These are phyloP conservation scores for Merodon equestris DNA, from an alignment of 2,888 invertebrate genomes.

Conservation along the genomic window DNA sequence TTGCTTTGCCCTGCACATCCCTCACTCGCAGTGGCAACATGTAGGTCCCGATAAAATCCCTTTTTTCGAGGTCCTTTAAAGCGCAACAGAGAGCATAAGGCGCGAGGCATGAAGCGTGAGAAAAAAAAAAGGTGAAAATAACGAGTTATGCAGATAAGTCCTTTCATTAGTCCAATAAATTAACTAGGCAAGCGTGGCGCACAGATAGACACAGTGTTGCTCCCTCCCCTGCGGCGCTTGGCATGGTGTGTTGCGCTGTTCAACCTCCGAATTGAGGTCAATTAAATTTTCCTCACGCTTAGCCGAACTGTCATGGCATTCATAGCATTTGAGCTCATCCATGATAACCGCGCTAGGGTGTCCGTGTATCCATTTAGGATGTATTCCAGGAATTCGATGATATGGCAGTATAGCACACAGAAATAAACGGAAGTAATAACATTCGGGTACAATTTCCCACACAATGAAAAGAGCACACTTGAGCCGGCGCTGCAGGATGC, in stretches of 20 bases:
- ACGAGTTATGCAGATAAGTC: slow-evolving; percentile 44
- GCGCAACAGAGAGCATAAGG: too few species aligned
- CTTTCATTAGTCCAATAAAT: slow-evolving; percentile 57
- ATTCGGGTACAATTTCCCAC: slow-evolving; percentile 53
- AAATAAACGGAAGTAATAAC: slow-evolving; percentile 47
- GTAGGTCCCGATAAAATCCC: too few species aligned
- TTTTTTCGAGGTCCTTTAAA: too few species aligned
- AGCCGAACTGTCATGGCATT: slow-evolving; percentile 35
- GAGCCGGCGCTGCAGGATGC: slow-evolving; percentile 11
- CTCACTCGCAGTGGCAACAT: too few species aligned
- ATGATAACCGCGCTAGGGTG: too few species aligned
- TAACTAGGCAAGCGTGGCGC: slow-evolving; percentile 40
- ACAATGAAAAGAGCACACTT: slow-evolving; percentile 51
- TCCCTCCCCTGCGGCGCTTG: too few species aligned
- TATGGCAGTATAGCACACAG: too few species aligned
- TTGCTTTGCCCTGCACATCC: not conserved
- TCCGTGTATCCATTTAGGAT: too few species aligned
- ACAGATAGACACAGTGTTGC: not conserved
- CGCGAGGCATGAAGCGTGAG: not conserved
- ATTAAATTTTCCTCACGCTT: slow-evolving; percentile 51
- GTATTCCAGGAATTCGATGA: too few species aligned
- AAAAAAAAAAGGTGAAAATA: not conserved
- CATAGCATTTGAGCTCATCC: too few species aligned
- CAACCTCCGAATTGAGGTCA: slow-evolving; percentile 54
- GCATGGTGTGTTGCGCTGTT: slow-evolving; percentile 22